Base-by-base conservation (phyloP, 1,140 invertebrate genomes). In the Teleogryllus occipitalis region DNA sequence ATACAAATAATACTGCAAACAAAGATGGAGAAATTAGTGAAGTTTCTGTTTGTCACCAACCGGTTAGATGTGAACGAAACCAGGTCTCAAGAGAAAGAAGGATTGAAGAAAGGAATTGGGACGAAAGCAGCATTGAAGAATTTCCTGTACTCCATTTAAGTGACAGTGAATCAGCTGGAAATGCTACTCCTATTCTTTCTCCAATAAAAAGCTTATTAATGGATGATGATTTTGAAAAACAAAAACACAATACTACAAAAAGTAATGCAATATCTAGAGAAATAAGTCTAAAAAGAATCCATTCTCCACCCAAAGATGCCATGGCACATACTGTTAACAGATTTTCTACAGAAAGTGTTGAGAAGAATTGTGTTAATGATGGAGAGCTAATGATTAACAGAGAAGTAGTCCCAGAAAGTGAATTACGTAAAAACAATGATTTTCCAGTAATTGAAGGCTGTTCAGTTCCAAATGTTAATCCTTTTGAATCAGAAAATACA, bases 141-240 rank as follows among this genome's bases (percentile, higher is more conserved):
- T 77, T 77, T 49, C 76, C 47, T n/a, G 76, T 48, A n/a, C 22
- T 77, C n/a, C 76, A 77, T 49, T 48, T 54, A 21, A 77, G 76
- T 54, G 76, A 77, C 48, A 21, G 48, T 49, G 76, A 77, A 15
- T n/a, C n/a, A 39, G 12, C 76, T 47, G 18, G 21, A 47, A 10
- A 39, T 49, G 47, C 21, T 47, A 8, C 14, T 6, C 14, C 48
- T 15, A 18, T 21, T 21, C 21, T 48, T 7, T 77, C 47, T n/a
- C 76, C 47, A 18, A 47, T 77, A 14, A 48, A 77, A 21, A 47
- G n/a, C 8, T 18, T 7, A 76, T 6, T 76, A 22, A 47, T 22
- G 15, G 47, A 46, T 39, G 15, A 39, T 39, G 5, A 39, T 2
- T 1, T 39, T 39, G 27, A 39, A 39, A 39, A 39, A 39, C 27